These are phyloP conservation scores for Artemia franciscana DNA, from an alignment of 1,140 invertebrate species.

Conservation along the genomic window DNA sequence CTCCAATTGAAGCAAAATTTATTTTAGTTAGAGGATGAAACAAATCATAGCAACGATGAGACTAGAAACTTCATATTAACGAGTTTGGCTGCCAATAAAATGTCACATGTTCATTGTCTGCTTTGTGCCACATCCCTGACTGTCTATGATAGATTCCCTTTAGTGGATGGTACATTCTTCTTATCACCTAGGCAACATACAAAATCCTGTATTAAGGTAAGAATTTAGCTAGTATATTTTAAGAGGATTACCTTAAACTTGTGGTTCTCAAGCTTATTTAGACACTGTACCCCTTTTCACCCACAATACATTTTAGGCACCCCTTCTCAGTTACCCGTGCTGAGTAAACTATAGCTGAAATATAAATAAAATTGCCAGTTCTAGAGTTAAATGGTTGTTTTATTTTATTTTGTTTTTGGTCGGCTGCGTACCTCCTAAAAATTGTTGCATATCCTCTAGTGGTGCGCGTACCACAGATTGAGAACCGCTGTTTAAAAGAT, in stretches of 20 bases:
- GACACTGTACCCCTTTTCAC: no score
- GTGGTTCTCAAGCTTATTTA: no score
- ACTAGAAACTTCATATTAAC: conserved; percentile 78
- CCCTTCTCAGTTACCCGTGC: no score
- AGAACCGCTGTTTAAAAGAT: no score
- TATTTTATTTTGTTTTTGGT: conserved; percentile 1
- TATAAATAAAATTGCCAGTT: no score
- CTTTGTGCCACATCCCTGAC: conserved; percentile 65
- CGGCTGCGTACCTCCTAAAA: no score
- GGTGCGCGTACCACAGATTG: no score
- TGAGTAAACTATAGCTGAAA: background rate
- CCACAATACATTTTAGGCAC: no score
- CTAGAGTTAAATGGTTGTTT: no score
- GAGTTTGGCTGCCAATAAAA: conserved; percentile 57
- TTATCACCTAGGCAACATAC: conserved; percentile 71
- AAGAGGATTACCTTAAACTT: background rate
- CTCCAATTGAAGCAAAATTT: background rate
- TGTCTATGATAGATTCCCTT: conserved; percentile 86
- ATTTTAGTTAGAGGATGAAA: conserved; percentile 85
- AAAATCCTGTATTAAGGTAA: conserved; percentile 55
- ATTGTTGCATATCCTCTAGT: no score
- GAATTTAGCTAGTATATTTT: conserved; percentile 14
- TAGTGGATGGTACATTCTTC: conserved; percentile 93
- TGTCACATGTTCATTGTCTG: conserved; percentile 57
- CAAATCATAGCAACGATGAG: conserved; percentile 88